phyloP scores from a whole-genome alignment of 2,888 invertebrate genomes.

The Cryptocephalus primarius region DNA sequence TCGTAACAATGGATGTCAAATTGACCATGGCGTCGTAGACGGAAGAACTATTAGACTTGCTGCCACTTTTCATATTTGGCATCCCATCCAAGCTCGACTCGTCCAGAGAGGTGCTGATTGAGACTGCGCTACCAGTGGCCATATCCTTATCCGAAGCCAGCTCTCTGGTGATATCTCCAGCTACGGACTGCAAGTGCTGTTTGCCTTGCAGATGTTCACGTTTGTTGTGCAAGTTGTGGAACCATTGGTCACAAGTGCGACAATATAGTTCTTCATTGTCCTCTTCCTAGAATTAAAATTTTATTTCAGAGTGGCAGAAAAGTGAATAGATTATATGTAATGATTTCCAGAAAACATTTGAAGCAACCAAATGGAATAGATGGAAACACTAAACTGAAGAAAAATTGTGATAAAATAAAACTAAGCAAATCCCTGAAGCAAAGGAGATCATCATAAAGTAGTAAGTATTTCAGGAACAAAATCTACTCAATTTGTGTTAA shows the following conservation, averaged over 20 bases:
- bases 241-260: slow-evolving; percentile 47
- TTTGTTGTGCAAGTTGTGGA: slow-evolving; percentile 47
- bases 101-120: slow-evolving; percentile 30
- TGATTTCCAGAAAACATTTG: no score
- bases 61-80: slow-evolving; percentile 15
- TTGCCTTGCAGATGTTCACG: slow-evolving; percentile 46
- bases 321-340: background rate
- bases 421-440: no score
- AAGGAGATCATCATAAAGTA: no score
- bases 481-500: no score
- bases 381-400: no score
- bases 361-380: no score
- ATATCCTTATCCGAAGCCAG: slow-evolving; percentile 23
- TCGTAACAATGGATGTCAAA: slow-evolving; percentile 27
- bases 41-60: slow-evolving; percentile 11
- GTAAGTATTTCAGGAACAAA: no score
- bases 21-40: slow-evolving; percentile 32
- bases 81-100: slow-evolving; percentile 36
- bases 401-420: no score
- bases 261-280: slow-evolving; percentile 46
- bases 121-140: slow-evolving; percentile 11
- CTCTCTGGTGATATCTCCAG: slow-evolving; percentile 34
- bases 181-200: slow-evolving; percentile 41
- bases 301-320: no score
- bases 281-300: slow-evolving; percentile 36